Evolutionary conservation across 2,888 invertebrate species (phyloP).

Genomic region (Uloborus plumipes): DNA sequence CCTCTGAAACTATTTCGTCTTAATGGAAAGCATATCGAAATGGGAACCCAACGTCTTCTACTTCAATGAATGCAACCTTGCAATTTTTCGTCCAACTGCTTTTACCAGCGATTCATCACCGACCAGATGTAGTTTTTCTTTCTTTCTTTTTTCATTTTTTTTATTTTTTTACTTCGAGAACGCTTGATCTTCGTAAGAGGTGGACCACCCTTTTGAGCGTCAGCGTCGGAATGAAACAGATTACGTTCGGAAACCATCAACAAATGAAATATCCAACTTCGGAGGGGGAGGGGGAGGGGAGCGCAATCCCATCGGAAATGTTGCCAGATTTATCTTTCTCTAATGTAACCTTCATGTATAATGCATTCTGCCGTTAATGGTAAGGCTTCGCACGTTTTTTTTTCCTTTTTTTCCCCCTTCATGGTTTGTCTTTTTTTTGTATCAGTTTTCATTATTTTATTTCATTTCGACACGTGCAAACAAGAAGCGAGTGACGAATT

Average conservation of each 20-base stretch:
- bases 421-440: background rate
- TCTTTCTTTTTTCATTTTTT: conserved; percentile 39
- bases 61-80: conserved; percentile 27
- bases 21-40: no score
- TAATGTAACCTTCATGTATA: conserved; percentile 55
- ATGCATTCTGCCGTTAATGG: conserved; percentile 55
- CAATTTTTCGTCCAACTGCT: conserved; percentile 4
- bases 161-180: conserved; percentile 27
- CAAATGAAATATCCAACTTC: conserved; percentile 46
- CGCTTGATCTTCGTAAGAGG: conserved; percentile 34
- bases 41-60: no score
- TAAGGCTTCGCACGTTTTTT: background rate
- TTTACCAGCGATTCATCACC: conserved; percentile 45
- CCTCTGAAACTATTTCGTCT: no score
- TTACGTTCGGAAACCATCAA: conserved; percentile 41
- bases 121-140: conserved; percentile 11
- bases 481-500: no score
- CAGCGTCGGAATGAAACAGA: conserved; percentile 45
- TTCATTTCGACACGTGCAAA: no score
- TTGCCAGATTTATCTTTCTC: conserved; percentile 54
- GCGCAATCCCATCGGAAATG: conserved; percentile 33
- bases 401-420: background rate
- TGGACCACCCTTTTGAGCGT: conserved; percentile 38
- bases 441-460: no score
- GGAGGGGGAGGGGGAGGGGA: background rate